Base-by-base conservation (phyloP, 2,113 vertebrate species). In the Scytalopus superciliaris region DNA sequence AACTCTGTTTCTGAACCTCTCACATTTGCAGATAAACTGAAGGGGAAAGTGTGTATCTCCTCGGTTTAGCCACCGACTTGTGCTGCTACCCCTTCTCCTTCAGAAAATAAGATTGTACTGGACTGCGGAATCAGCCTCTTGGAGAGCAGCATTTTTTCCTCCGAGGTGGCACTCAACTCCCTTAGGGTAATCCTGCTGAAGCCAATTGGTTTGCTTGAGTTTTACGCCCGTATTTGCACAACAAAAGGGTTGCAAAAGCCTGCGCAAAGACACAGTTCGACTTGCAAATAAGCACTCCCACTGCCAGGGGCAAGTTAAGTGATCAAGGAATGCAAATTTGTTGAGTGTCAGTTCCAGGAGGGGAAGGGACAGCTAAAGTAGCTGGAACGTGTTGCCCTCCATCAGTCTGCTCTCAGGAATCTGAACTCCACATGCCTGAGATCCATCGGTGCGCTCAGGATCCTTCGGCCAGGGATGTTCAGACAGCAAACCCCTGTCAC, bases 361-460 rank as follows among this genome's bases (percentile, higher is more conserved):
- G 33, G 30, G 69, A 83, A 95, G 76, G 27, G 92, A 75, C n/a
- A 39, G 42, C 69, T 30, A 31, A 79, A 37, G n/a, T n/a, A n/a
- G 37, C 21, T 19, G 1, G 24, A 12, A 14, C 0, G n/a, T 2
- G 40, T 2, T 56, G 24, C 37, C 27, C 42, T 70, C 55, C 31
- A 8, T 10, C 55, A 27, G 50, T 27, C 87, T 42, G 63, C 79
- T 42, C 53, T 15, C 44, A 30, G 77, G 4, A 8, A 12, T 1
- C 24, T 2, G 14, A 44, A 3, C 45, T 19, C 14, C 27, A 8
- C n/a, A 6, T 1, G 7, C n/a, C 37, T 2, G 52, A 27, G 28
- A 1, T 33, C 52, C 6, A 0, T 14, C 14, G 0, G 0, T n/a
- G 49, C 30, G 10, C 53, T 31, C 17, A 1, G 60, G 11, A 33